These are phyloP conservation scores for Teinopalpus imperialis DNA, from an alignment of 2,888 invertebrate species.

Conservation along the genomic window DNA sequence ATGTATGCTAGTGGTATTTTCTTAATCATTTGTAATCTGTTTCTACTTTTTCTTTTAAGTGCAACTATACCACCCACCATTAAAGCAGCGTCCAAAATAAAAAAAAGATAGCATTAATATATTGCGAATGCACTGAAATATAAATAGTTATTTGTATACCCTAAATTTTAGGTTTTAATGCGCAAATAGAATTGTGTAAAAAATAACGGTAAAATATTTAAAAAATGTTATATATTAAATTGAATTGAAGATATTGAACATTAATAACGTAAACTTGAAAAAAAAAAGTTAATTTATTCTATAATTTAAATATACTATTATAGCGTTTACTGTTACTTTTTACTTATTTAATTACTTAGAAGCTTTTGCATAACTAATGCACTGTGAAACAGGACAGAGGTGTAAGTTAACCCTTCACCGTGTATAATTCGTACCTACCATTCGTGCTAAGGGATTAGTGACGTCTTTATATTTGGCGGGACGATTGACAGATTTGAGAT, in stretches of 20 bases:
- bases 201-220: slow-evolving; percentile 17
- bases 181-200: slow-evolving; percentile 1
- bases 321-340: slow-evolving; percentile 8
- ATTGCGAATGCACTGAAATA: slow-evolving; percentile 25
- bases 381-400: slow-evolving; percentile 7
- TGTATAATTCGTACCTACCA: slow-evolving; percentile 4
- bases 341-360: not conserved
- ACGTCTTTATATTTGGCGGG: not conserved
- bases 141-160: slow-evolving; percentile 5
- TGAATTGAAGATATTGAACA: too few species aligned
- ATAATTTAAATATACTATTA: too few species aligned
- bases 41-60: slow-evolving; percentile 83
- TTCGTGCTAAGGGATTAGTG: slow-evolving; percentile 18
- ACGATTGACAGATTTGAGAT: slow-evolving; percentile 11
- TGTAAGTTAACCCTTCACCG: slow-evolving; percentile 14
- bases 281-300: too few species aligned
- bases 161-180: not conserved
- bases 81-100: slow-evolving; percentile 77
- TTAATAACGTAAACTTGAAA: too few species aligned
- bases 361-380: slow-evolving; percentile 21
- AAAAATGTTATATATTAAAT: too few species aligned
- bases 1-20: slow-evolving; percentile 31
- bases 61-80: slow-evolving; percentile 76
- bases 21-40: slow-evolving; percentile 82
- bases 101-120: slow-evolving; percentile 45